Conservation (phyloP, 2,888 invertebrate genomes). For the Drosophila gaucha region DNA sequence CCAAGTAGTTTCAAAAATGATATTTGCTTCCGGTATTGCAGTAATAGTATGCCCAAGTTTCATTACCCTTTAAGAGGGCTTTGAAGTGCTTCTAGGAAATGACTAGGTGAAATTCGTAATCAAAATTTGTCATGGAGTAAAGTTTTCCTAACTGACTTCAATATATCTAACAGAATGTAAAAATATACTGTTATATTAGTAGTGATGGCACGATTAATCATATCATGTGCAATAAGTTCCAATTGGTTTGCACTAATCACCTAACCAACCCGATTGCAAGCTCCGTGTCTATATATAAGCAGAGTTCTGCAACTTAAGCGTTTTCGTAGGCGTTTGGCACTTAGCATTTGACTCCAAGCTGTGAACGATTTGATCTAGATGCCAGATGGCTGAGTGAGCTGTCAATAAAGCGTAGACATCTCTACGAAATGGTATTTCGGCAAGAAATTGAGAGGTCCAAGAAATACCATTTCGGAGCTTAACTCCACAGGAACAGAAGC, state of each 20-base stretch:
- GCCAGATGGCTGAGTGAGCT: slow-evolving; percentile 2
- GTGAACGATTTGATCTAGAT: background rate
- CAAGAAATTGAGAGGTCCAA: slow-evolving; percentile 34
- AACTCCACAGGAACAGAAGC: slow-evolving; percentile 13
- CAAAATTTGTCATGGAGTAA: too few relatives aligned
- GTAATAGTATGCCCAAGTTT: background rate
- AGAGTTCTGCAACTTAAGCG: too few relatives aligned
- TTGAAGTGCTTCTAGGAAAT: too few relatives aligned
- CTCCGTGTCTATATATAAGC: too few relatives aligned
- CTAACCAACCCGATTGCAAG: background rate
- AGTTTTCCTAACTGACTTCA: too few relatives aligned
- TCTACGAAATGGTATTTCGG: slow-evolving; percentile 12
- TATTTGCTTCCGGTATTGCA: background rate
- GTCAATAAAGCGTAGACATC: slow-evolving; percentile 16
- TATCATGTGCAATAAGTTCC: background rate
- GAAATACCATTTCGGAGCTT: slow-evolving; percentile 19
- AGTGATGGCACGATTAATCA: too few relatives aligned
- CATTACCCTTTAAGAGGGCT: too few relatives aligned
- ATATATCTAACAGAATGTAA: too few relatives aligned
- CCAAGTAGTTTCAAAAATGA: slow-evolving; percentile 6
- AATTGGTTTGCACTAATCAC: background rate
- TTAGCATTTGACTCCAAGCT: slow-evolving; percentile 15
- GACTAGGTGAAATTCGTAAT: too few relatives aligned
- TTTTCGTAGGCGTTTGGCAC: background rate
- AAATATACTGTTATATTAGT: too few relatives aligned